Percentiles rank a stretch among this genome's conserved stretches.
Evolutionary conservation across 2,113 vertebrate species (phyloP).

Genomic region (Pedionomus torquatus): DNA sequence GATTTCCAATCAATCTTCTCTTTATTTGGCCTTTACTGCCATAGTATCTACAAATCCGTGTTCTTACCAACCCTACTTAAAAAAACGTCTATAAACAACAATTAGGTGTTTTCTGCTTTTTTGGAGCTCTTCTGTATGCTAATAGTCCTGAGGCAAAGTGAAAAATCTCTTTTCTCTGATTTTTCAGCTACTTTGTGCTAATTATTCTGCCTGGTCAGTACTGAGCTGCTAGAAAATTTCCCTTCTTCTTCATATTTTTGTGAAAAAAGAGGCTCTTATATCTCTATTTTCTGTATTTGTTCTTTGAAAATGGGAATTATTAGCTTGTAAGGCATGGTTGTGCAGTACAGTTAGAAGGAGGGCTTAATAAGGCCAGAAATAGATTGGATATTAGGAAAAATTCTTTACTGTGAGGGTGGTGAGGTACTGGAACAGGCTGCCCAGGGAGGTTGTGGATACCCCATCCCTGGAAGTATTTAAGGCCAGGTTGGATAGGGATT

Average conservation of each 20-base stretch:
- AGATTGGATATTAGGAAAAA: no score
- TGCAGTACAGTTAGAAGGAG: not conserved
- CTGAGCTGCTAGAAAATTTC: not conserved
- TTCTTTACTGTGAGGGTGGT: no score
- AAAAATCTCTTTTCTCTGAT: not conserved
- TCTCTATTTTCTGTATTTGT: not conserved
- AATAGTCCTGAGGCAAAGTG: not conserved
- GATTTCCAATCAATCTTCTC: slow-evolving; percentile 15
- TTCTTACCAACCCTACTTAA: slow-evolving; percentile 1
- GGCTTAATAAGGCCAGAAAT: not conserved
- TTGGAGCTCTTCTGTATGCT: not conserved
- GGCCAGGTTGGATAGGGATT: no score
- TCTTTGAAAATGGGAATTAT: not conserved
- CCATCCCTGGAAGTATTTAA: no score
- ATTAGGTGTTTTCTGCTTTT: not conserved
- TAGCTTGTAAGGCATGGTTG: not conserved
- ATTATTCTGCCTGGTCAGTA: not conserved
- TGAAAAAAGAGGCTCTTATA: not conserved
- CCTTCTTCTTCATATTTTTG: not conserved
- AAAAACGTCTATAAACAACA: slow-evolving; percentile 13
- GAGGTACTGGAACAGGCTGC: no score
- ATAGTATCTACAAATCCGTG: not conserved
- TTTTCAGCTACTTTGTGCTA: not conserved
- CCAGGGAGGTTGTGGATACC: no score
- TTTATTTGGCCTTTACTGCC: slow-evolving; percentile 30